Base-by-base conservation (phyloP, 2,797 vertebrate genomes). In the Hephaestus fuliginosus region DNA sequence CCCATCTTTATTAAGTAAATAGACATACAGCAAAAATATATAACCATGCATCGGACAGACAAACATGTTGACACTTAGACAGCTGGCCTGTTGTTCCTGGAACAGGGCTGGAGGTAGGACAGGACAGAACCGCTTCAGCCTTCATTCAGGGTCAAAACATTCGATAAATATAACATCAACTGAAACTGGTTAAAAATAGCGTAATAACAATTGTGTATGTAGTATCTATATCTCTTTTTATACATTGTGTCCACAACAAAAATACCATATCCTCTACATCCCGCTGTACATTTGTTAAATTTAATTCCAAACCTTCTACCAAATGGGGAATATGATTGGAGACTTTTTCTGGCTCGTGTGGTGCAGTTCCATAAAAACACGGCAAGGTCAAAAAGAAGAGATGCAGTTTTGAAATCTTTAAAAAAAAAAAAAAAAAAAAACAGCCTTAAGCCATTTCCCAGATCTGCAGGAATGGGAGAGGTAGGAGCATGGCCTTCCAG, bases 1-100 rank as follows among this genome's bases (percentile, higher is more conserved):
- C 70, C 82, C 87, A 84, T 88, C 88, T 96, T 96, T 95, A 95
- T 95, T 95, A 92, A 83, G 74, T 92, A 95, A 94, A 95, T 90
- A 92, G 93, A 93, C 90, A 90, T 88, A 94, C 92, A 93, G 76
- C 80, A 94, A 91, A 93, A 92, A 91, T 93, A 88, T 93, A 89
- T 82, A 95, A 92, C 89, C 94, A 94, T 96, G 94, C 95, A 94
- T 93, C 89, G 93, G 90, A 93, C 91, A 91, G 88, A 92, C 89
- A 85, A 39, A 90, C 80, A 82, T 81, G 36, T 87, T 66, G 81
- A 92, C 90, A 83, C 81, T 86, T 86, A 87, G 86, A 93, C 90
- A 82, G 88, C 84, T 82, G 81, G 82, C 89, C 89, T 91, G 84
- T 89, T 89, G 86, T 86, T 89, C 82, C 81, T 91, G 88, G 77